phyloP scores from a whole-genome alignment of 2,888 invertebrate genomes.

The Erebia aethiops region DNA sequence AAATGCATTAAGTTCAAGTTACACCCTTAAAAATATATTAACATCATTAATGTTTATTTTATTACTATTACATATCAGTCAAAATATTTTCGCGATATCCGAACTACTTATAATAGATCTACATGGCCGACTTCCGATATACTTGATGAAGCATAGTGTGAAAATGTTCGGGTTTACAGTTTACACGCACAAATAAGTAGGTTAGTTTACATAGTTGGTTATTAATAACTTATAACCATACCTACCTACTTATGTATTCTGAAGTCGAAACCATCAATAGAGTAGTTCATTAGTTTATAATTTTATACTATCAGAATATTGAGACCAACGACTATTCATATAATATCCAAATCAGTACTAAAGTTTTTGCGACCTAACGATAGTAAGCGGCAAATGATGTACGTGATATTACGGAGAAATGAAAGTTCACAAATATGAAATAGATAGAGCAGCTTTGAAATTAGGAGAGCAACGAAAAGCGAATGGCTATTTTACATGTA shows the following conservation, averaged over 20 bases:
- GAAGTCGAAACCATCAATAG: slow-evolving; percentile 30
- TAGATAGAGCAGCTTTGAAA: slow-evolving; percentile 55
- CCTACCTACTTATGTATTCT: slow-evolving; percentile 16
- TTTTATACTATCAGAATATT: slow-evolving; percentile 30
- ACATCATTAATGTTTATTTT: slow-evolving; percentile 70
- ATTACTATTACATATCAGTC: slow-evolving; percentile 73
- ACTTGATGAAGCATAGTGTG: slow-evolving; percentile 24
- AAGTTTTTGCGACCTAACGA: slow-evolving; percentile 27
- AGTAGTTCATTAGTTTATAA: slow-evolving; percentile 21
- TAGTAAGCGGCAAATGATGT: slow-evolving; percentile 26
- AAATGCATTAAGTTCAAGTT: slow-evolving; percentile 82
- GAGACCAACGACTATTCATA: slow-evolving; percentile 35
- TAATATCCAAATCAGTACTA: slow-evolving; percentile 31
- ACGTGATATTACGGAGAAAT: slow-evolving; percentile 38
- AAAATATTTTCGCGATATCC: slow-evolving; percentile 77
- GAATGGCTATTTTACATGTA: slow-evolving; percentile 65
- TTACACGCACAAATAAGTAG: slow-evolving; percentile 7
- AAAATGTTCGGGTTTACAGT: not conserved
- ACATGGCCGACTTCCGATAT: slow-evolving; percentile 39
- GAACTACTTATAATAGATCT: slow-evolving; percentile 18
- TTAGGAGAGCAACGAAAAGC: slow-evolving; percentile 70
- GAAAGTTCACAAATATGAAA: slow-evolving; percentile 49
- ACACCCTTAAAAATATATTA: slow-evolving; percentile 79
- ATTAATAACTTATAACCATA: slow-evolving; percentile 7
- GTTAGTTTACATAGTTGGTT: slow-evolving; percentile 21